Evolutionary conservation across 2,113 vertebrate species (phyloP).

Genomic region (Colaptes auratus): DNA sequence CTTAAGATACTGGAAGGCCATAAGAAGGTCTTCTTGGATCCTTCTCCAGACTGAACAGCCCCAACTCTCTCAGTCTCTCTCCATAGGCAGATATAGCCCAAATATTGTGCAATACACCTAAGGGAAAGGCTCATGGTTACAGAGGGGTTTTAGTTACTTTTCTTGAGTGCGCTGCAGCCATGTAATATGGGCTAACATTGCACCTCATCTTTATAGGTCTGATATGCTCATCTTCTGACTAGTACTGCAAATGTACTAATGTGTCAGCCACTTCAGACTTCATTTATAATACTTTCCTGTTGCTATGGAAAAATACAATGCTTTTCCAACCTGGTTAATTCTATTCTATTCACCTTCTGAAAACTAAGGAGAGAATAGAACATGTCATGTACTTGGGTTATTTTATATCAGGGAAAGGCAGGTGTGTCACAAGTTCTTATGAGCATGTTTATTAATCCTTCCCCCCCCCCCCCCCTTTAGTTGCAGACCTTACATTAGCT

Average conservation of each 20-base stretch:
- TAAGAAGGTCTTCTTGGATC: too few relatives aligned
- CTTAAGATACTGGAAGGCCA: too few relatives aligned
- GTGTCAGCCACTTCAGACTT: background rate
- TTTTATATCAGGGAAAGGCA: background rate
- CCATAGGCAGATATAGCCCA: background rate
- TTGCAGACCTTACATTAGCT: background rate
- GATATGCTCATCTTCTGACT: background rate
- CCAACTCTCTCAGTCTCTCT: background rate
- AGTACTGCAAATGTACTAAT: background rate
- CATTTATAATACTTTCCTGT: background rate
- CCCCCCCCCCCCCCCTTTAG: background rate
- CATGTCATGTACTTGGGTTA: background rate
- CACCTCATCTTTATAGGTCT: background rate
- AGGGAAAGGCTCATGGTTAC: background rate
- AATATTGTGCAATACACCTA: background rate
- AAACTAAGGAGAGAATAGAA: background rate
- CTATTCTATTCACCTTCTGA: background rate
- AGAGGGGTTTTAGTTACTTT: background rate
- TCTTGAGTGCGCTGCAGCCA: background rate
- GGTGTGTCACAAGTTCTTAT: background rate
- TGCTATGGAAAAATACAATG: conserved; percentile 7
- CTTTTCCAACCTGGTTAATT: background rate
- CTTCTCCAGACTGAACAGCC: background rate
- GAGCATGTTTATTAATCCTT: background rate
- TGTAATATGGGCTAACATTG: background rate